These are phyloP conservation scores for Calcarius ornatus DNA, from an alignment of 2,113 vertebrate species.

Conservation along the genomic window DNA sequence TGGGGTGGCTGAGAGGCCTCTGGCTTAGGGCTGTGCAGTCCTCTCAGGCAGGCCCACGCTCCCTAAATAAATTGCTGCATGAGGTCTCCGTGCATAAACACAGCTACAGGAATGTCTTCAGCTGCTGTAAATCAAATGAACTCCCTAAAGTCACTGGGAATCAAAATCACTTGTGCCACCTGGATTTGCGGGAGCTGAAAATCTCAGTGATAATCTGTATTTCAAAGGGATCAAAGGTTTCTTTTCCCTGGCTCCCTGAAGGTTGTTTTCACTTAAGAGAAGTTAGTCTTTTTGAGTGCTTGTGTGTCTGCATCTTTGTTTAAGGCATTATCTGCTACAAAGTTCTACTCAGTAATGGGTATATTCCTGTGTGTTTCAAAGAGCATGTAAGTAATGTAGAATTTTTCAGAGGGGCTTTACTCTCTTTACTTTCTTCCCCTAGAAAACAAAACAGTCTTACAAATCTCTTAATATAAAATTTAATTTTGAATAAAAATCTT, in stretches of 20 bases:
- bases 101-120: neutral
- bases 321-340: neutral
- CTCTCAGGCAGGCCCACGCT: fast-evolving
- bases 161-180: neutral
- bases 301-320: neutral
- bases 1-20: neutral
- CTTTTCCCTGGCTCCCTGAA: fast-evolving
- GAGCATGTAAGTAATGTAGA: neutral
- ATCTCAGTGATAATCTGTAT: neutral
- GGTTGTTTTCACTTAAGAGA: neutral
- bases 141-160: neutral
- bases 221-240: neutral
- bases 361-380: neutral
- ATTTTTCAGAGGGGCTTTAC: neutral
- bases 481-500: neutral
- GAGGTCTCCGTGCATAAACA: neutral
- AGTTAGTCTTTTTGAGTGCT: neutral
- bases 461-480: neutral
- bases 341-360: neutral
- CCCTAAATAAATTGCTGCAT: neutral
- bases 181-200: neutral
- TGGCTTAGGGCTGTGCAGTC: neutral
- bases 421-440: neutral
- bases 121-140: neutral
- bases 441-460: neutral